These are phyloP conservation scores for Galbula dea DNA, from an alignment of 2,113 vertebrate genomes.

Conservation along the genomic window DNA sequence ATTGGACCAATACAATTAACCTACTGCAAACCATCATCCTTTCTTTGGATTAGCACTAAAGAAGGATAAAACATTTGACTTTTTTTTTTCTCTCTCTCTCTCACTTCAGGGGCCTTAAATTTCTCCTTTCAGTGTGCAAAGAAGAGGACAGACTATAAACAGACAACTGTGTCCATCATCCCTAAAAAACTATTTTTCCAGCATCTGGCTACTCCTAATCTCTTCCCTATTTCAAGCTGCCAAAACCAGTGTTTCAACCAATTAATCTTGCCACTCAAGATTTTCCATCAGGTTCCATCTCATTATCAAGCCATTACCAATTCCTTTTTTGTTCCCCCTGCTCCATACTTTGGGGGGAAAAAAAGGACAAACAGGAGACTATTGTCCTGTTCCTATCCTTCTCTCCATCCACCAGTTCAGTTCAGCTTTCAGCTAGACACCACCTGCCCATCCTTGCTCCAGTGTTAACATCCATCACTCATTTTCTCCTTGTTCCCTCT, in stretches of 20 bases:
- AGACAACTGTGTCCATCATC: neutral
- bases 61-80: neutral
- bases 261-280: neutral
- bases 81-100: too few relatives aligned
- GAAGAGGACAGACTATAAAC: neutral
- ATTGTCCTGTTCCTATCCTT: neutral
- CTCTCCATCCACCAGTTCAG: neutral
- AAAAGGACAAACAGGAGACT: neutral
- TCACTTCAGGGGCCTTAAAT: neutral
- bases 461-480: neutral
- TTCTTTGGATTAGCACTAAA: neutral
- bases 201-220: neutral
- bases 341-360: neutral
- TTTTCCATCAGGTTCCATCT: neutral
- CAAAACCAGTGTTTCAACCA: neutral
- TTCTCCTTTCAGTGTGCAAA: neutral
- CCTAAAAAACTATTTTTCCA: neutral
- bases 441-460: neutral
- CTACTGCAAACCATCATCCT: neutral
- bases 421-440: neutral
- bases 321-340: neutral
- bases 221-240: neutral
- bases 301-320: neutral
- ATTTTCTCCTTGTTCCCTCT: neutral
- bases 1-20: neutral